Base-by-base conservation (phyloP, 2,113 vertebrate species). In the Oenanthe melanoleuca region DNA sequence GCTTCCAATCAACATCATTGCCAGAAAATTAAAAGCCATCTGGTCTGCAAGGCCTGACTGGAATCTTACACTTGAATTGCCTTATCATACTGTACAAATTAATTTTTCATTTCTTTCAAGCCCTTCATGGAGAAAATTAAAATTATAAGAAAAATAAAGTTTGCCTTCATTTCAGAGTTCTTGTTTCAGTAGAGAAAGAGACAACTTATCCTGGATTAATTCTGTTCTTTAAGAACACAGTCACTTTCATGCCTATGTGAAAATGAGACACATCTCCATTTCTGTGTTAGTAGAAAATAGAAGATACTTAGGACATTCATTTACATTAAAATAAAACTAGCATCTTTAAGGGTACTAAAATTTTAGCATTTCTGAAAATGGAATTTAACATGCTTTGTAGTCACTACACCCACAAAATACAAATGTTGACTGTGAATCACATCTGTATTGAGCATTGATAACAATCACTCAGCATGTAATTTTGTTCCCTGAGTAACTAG, bases 11-110 rank as follows among this genome's bases (percentile, higher is more conserved):
- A 96, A 93, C 71, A 94, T 95, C 83, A 90, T 96, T 95, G 70
- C 93, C 94, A 91, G 82, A 90, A 97, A 97, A 97, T 97, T 95
- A 97, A 97, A 96, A 97, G 78, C 90, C 96, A 96, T 97, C 93
- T 96, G 94, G 92, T 85, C 56, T 95, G 47, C 61, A 88, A 80
- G 92, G 31, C 44, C 90, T 92, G 63, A 84, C 81, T 95, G 80
- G 72, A 95, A 94, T 86, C 93, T 97, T 95, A 93, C 22, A 84
- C 66, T 93, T 81, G 66, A 93, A 93, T 94, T 89, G 66, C 92
- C 63, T 47, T 92, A 93, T 88, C 91, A 82, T 69, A 79, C 44
- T 88, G 78, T 64, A 85, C 77, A 96, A 97, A 94, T 96, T 95
- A 97, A 95, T 96, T 93, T 96, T 96, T 89, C 40, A 50, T 86